Base-by-base conservation (phyloP, 2,888 invertebrate species). In the Phytoseiulus persimilis region DNA sequence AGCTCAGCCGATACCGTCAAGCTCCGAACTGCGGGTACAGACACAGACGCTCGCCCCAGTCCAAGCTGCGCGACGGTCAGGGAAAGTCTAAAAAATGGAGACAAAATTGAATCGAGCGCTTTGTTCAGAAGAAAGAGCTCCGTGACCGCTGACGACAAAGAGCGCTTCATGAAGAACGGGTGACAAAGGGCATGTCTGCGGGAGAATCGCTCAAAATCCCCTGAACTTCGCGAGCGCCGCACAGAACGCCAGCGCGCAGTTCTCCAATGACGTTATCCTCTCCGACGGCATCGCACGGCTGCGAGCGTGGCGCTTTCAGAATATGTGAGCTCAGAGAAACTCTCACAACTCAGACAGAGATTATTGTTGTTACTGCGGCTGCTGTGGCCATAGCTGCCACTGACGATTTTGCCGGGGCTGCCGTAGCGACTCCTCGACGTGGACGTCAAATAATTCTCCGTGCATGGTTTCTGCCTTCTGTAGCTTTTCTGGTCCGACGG, bases 281-380 rank as follows among this genome's bases (percentile, higher is more conserved):
- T 65, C 65, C 65, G 65, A 23, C 65, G 65, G 65, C 65, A 23
- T 65, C 65, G 65, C 5, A 65, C 65, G 65, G 65, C 65, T 65
- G 65, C 65, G 65, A 65, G 65, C 65, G 65, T 65, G 28, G 65
- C 65, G 65, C 65, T 65, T 65, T 65, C 65, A 65, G 65, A 65
- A 65, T 65, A 65, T 65, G 65, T 65, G 65, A 65, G 65, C 65
- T 65, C 65, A 28, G 65, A 65, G 65, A 65, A 65, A 65, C 65
- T 65, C 65, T 65, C 65, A 65, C 65, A 65, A 65, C 65, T 65
- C 65, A 65, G 65, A 65, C 65, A 65, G 65, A 65, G 65, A 65
- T 65, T 65, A 65, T 65, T 28, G 65, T 65, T 65, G 65, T 65
- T 65, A 23, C 18, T 18, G 39, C 39, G 5, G 65, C 65, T 65